Conservation (phyloP, 2,797 vertebrate genomes). For the Menidia menidia region DNA sequence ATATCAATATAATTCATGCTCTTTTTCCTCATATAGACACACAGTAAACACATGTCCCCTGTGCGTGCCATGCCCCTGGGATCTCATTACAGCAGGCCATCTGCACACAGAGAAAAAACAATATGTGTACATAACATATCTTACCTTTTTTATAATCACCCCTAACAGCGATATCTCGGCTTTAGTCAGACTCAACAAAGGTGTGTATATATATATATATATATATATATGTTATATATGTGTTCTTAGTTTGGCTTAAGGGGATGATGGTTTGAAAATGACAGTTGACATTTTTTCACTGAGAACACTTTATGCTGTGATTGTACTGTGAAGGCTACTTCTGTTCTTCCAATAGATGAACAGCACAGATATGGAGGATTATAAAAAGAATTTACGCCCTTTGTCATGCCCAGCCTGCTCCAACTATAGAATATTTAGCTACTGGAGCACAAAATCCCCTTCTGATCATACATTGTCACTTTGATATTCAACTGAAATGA, state of each 20-base stretch:
- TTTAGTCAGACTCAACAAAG: neutral
- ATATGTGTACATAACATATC: slow-evolving; percentile 34
- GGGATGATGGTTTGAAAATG: neutral
- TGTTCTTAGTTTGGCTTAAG: neutral
- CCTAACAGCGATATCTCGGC: neutral
- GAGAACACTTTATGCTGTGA: slow-evolving; percentile 29
- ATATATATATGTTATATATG: no score
- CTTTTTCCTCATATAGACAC: neutral
- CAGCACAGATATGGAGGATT: slow-evolving; percentile 44
- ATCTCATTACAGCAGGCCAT: slow-evolving; percentile 61
- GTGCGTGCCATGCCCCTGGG: slow-evolving; percentile 46
- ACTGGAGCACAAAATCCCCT: neutral
- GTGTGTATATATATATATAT: neutral
- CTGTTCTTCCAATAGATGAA: slow-evolving; percentile 46
- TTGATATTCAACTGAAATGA: slow-evolving; percentile 20
- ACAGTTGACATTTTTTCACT: slow-evolving; percentile 14
- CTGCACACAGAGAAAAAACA: slow-evolving; percentile 51
- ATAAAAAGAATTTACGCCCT: slow-evolving; percentile 32
- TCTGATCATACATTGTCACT: neutral
- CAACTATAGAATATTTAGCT: no score
- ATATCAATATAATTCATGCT: no score
- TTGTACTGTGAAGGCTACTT: slow-evolving; percentile 35
- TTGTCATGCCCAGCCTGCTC: slow-evolving; percentile 8
- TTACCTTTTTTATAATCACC: slow-evolving; percentile 15
- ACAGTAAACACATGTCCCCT: slow-evolving; percentile 33